Base-by-base conservation (phyloP, 2,113 vertebrate genomes). In the Chaenogobius annularis region DNA sequence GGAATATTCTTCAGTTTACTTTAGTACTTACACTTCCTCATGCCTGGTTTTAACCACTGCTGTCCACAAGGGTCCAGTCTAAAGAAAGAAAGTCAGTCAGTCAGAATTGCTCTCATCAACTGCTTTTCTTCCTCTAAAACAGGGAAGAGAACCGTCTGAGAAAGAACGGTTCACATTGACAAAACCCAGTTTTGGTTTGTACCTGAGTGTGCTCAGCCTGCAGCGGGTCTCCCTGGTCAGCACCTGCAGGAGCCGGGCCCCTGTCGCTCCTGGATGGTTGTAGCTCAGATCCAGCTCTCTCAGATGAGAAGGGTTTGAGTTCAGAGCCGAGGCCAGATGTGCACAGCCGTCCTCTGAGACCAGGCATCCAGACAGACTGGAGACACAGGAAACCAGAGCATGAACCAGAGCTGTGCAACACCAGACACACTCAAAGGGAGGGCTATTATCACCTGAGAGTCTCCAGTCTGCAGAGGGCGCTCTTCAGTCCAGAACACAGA, bases 151-250 rank as follows among this genome's bases (percentile, higher is more conserved):
- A 5, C 48, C 5, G 15, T 50, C 48, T 50, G 15, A 50, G 47
- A 52, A 50, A 56, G n/a, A 11, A n/a, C 20, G 12, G 12, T 14
- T 22, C 13, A 35, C n/a, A 23, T 23, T 3, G 26, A 4, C 26
- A 31, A 31, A 31, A 1, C 31, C 3, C 31, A 15, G 12, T 13
- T 6, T 22, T 1, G 11, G 22, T 62, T 11, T 14, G 31, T 35
- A 82, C 81, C 69, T 70, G 72, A 83, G 72, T 10, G 55, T 66
- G 7, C 78, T 35, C 23, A 81, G 79, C 13, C 9, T 64, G 14
- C 75, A 79, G 8, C 44, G 26, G 37, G 52, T 70, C 22, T 70
- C 26, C 23, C 48, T 5, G n/a, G 52, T 31, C 50, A 69, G 67
- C 19, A 10, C 14, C 17, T 69, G 70, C 20, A 84, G 50, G 15